These are phyloP conservation scores for Neodiprion lecontei DNA, from an alignment of 1,140 invertebrate genomes.

Conservation along the genomic window DNA sequence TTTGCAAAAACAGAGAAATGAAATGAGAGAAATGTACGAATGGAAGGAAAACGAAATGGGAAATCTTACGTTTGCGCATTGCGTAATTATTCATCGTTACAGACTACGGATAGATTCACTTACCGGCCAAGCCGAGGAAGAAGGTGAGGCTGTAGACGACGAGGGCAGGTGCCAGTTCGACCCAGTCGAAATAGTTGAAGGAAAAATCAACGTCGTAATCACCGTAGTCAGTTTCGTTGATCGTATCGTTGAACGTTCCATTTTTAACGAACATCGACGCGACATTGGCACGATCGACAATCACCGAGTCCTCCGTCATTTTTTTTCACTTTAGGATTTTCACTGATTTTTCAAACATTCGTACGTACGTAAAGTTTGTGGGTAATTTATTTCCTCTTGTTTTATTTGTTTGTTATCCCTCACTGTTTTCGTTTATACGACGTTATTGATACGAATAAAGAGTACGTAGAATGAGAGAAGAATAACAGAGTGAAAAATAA, in stretches of 20 bases:
- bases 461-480: too few species aligned
- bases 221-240: conserved; percentile 35
- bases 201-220: conserved; percentile 60
- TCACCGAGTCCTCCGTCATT: background rate
- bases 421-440: background rate
- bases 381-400: background rate
- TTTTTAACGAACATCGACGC: background rate
- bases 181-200: conserved; percentile 59
- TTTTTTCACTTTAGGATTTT: background rate
- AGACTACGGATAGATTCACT: conserved; percentile 39
- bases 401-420: background rate
- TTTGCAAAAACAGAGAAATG: background rate
- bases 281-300: background rate
- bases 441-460: too few species aligned
- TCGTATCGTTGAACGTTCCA: conserved; percentile 32
- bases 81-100: too few species aligned
- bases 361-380: background rate
- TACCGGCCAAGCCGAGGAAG: conserved; percentile 68
- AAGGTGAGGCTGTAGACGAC: conserved; percentile 71
- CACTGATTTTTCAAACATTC: background rate
- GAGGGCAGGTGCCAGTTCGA: conserved; percentile 66
- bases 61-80: background rate
- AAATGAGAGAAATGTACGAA: background rate
- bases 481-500: too few species aligned
- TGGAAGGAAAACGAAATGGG: background rate